A percentile compares a stretch with the other conserved stretches of the same genome.
Conservation (phyloP, 2,113 vertebrate genomes). For the Clarias batrachus region DNA sequence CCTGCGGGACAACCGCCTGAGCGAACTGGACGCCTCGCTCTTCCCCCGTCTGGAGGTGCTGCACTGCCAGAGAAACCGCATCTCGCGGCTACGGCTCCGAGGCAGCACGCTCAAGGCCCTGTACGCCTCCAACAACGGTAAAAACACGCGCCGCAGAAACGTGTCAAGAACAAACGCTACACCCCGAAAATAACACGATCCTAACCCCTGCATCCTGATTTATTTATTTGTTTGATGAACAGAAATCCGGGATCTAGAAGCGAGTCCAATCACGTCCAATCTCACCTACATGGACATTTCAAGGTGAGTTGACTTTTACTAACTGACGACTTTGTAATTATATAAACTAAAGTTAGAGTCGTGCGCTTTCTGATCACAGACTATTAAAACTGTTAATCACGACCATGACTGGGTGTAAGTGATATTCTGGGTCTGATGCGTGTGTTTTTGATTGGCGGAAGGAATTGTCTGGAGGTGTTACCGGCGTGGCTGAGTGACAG, state of each 20-base stretch:
- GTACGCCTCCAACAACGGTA: constrained; percentile 84
- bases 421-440: neutral
- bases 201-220: neutral
- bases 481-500: constrained; percentile 94
- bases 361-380: neutral
- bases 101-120: constrained; percentile 87
- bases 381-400: too few species aligned
- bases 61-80: constrained; percentile 91
- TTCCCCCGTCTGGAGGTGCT: constrained; percentile 91
- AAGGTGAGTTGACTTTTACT: constrained; percentile 75
- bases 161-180: too few species aligned
- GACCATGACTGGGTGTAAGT: neutral
- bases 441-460: constrained; percentile 54
- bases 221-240: constrained; percentile 24
- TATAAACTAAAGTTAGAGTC: neutral
- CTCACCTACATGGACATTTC: constrained; percentile 92
- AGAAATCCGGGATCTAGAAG: constrained; percentile 88
- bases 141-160: neutral
- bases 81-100: constrained; percentile 81
- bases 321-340: too few species aligned
- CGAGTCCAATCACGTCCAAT: constrained; percentile 86
- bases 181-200: neutral
- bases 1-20: constrained; percentile 88
- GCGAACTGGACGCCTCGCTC: constrained; percentile 81
- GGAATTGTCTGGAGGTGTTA: constrained; percentile 86